A percentile compares a stretch with the other conserved stretches of the same genome.
These are phyloP conservation scores for Diarsia mendica DNA, from an alignment of 2,888 invertebrate genomes.

Conservation along the genomic window DNA sequence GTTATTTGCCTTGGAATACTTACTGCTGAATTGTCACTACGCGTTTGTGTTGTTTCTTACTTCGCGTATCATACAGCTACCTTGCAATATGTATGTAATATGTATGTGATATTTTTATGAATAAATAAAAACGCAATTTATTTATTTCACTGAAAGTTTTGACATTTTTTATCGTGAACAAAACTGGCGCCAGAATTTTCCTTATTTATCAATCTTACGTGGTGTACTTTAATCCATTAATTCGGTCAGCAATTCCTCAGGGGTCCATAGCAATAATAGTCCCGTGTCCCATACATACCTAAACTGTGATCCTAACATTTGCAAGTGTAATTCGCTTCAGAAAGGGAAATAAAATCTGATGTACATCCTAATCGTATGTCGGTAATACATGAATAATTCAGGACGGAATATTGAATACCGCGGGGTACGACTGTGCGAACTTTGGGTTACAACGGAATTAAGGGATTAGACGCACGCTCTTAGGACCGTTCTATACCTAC, in stretches of 20 bases:
- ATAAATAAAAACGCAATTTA: background rate
- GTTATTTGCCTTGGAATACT: constrained; percentile 26
- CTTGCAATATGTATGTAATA: too few relatives aligned
- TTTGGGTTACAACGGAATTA: constrained; percentile 52
- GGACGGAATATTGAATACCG: constrained; percentile 76
- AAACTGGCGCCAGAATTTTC: background rate
- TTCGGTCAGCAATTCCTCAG: constrained; percentile 23
- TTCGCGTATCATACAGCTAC: background rate
- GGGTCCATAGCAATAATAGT: constrained; percentile 31
- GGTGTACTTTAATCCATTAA: constrained; percentile 27
- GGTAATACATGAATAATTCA: constrained; percentile 77
- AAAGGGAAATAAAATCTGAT: constrained; percentile 71
- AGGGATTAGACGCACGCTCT: constrained; percentile 42
- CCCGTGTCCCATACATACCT: constrained; percentile 37
- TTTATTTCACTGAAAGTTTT: background rate
- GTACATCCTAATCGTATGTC: constrained; percentile 75
- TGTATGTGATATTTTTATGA: background rate
- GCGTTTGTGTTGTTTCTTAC: background rate
- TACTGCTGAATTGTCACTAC: background rate
- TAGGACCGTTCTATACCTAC: constrained; percentile 31
- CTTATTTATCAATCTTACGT: background rate
- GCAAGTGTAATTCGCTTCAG: constrained; percentile 65
- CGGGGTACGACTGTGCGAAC: constrained; percentile 29
- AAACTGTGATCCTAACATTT: constrained; percentile 60
- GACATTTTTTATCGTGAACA: background rate